These are phyloP conservation scores for Falco naumanni DNA, from an alignment of 2,797 vertebrate species.

Conservation along the genomic window DNA sequence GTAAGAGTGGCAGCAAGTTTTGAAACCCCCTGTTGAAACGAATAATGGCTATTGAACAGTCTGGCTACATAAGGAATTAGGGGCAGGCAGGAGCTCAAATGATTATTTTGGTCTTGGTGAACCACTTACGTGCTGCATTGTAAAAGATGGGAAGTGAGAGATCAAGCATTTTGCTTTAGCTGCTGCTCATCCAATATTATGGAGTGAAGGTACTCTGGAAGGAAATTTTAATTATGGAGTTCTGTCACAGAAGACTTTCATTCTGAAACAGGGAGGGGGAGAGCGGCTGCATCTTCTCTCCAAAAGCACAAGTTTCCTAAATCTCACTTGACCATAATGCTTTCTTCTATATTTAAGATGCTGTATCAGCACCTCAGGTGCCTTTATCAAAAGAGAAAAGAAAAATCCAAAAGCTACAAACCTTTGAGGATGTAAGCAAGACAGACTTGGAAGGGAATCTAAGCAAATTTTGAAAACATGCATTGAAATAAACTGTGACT, in stretches of 20 bases:
- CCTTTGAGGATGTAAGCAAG: conserved; percentile 44
- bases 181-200: background rate
- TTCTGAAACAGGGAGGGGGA: background rate
- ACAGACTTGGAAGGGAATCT: conserved; percentile 51
- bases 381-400: conserved; percentile 18
- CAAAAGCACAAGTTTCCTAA: background rate
- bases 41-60: background rate
- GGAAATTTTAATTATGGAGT: conserved; percentile 31
- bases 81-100: background rate
- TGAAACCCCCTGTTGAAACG: background rate
- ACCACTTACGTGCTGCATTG: background rate
- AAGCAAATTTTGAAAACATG: conserved; percentile 55
- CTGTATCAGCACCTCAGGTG: conserved; percentile 44
- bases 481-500: conserved; percentile 40
- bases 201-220: background rate
- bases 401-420: conserved; percentile 25
- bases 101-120: background rate
- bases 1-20: background rate
- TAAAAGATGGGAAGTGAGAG: background rate
- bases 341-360: conserved; percentile 43
- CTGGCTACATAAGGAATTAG: background rate
- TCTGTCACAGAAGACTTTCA: conserved; percentile 4
- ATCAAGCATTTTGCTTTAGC: background rate
- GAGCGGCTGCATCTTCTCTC: background rate
- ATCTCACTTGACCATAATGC: conserved; percentile 14